Evolutionary conservation across 2,888 invertebrate genomes (phyloP).

Genomic region (Tortricodes alternella): DNA sequence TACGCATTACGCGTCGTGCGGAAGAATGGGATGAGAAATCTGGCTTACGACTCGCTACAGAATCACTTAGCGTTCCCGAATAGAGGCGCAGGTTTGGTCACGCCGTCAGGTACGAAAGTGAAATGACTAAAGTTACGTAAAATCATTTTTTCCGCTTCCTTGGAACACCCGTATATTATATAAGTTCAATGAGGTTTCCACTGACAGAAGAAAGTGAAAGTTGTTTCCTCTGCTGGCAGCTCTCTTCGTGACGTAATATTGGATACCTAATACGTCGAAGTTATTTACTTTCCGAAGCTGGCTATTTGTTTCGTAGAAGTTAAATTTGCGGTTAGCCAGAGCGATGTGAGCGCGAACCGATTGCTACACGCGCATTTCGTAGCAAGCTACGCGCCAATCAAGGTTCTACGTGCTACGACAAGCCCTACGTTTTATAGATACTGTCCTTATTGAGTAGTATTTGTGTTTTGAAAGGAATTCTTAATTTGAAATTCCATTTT

Average conservation of each 20-base stretch:
- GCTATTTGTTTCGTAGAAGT: neutral
- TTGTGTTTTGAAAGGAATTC: too few species aligned
- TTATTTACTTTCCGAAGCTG: neutral
- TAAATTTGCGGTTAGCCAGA: neutral
- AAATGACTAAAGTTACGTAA: conserved; percentile 25
- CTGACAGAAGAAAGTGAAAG: neutral
- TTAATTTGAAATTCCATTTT: too few species aligned
- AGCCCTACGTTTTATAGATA: neutral
- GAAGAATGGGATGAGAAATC: too few species aligned
- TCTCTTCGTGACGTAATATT: conserved; percentile 21
- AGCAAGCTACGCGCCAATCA: conserved; percentile 16
- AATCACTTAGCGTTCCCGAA: too few species aligned
- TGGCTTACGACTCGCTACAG: too few species aligned
- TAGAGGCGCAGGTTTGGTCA: neutral
- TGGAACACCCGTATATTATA: conserved; percentile 8
- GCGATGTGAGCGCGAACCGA: neutral
- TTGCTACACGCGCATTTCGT: conserved; percentile 11
- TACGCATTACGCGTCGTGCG: too few species aligned
- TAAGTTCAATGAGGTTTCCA: conserved; percentile 14
- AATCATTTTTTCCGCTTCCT: conserved; percentile 8
- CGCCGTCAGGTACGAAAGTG: neutral
- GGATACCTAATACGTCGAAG: neutral
- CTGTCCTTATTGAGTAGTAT: too few species aligned
- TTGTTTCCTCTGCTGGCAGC: neutral
- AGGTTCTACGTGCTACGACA: conserved; percentile 5